Base-by-base conservation (phyloP, 1,140 invertebrate species). In the Drosophila novamexicana region DNA sequence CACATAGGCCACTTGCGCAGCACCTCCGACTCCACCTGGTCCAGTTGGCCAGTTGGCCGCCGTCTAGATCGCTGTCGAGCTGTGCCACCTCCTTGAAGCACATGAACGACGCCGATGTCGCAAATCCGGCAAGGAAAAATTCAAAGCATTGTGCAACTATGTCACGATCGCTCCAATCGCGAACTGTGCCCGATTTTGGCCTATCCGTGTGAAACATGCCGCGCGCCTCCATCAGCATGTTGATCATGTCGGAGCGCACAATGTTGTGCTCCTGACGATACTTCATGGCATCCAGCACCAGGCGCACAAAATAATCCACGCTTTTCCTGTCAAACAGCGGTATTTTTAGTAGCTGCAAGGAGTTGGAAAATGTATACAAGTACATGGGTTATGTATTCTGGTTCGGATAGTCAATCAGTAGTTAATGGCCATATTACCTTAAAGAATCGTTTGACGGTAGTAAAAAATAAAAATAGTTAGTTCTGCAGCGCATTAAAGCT, bases 81-180 rank as follows among this genome's bases (percentile, higher is more conserved):
- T 91, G 73, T 16, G 93, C 89, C 16, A 96, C 93, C 91, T 96
- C 95, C 50, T 94, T 90, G 63, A 94, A 94, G 37, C 93, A 92
- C 61, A 96, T 91, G 0, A 94, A 77, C 8, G 93, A 93, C 0
- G 95, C 93, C 0, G 94, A 93, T 0, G 95, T 95, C 52, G 96
- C 95, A 62, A 95, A 96, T 16, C 95, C 95, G 29, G 95, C 95
- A 22, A 95, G 78, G 77, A 95, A 94, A 73, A 95, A 95, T 0
- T 95, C 71, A 49, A 94, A 92, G 16, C 94, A 94, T 89, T 95
- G 94, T 5, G 94, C 94, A 0, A 95, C 92, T 6, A 97, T 93
- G 75, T 96, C 94, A 12, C 95, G 93, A 40, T 95, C 94, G 1
- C 93, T 93, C 77, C 95, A 94, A 74, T 86, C 74, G 53, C 80